A percentile compares a stretch with the other conserved stretches of the same genome.
These are phyloP conservation scores for Cardiocondyla obscurior DNA, from an alignment of 1,140 invertebrate genomes.

Conservation along the genomic window DNA sequence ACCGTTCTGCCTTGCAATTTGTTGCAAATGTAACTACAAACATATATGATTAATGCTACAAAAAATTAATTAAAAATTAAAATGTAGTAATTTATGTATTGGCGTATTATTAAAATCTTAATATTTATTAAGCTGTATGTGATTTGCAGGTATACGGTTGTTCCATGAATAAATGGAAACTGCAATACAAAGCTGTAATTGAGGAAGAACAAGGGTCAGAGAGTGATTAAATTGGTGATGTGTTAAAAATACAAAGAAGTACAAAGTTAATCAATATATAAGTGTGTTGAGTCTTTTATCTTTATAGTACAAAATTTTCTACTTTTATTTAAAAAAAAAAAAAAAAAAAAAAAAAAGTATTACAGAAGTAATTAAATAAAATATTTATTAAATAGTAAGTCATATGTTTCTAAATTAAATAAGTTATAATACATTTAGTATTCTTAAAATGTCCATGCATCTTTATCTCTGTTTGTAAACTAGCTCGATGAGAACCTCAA, in stretches of 20 bases:
- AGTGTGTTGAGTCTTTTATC: background rate
- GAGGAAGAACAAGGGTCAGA: background rate
- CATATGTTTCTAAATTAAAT: too few species aligned
- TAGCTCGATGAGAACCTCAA: too few species aligned
- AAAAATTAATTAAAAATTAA: background rate
- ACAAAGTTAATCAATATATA: background rate
- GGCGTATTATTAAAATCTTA: too few species aligned
- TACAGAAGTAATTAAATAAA: background rate
- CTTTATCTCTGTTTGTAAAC: too few species aligned
- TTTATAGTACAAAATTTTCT: background rate
- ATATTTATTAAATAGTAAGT: too few species aligned
- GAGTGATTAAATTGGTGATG: background rate
- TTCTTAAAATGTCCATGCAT: too few species aligned
- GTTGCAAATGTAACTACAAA: conserved; percentile 66
- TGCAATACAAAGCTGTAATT: conserved; percentile 45
- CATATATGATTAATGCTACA: conserved; percentile 9
- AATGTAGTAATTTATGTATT: too few species aligned
- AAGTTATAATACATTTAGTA: too few species aligned
- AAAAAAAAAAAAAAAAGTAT: conserved; percentile 1
- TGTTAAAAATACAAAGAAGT: background rate
- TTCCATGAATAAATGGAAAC: conserved; percentile 66
- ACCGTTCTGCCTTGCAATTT: conserved; percentile 69
- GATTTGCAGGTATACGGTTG: conserved; percentile 69
- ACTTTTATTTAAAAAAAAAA: too few species aligned
- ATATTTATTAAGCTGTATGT: background rate